Base-by-base conservation (phyloP, 35 echinoderm and acorn worm genomes). In the Heliocidaris tuberculata region DNA sequence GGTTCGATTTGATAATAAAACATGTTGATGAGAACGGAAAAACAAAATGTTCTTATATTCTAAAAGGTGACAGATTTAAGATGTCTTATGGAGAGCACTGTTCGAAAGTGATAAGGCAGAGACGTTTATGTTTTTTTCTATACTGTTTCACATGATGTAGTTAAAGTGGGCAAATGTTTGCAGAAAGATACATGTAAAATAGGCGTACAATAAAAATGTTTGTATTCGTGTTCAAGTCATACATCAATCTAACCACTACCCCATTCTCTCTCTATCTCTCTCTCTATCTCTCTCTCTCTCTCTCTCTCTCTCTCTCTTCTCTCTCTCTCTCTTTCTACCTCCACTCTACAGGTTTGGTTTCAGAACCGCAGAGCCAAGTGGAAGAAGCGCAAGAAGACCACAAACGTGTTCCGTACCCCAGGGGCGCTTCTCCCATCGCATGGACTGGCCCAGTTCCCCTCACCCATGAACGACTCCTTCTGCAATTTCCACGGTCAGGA, bases 311-410 rank as follows among this genome's bases (percentile, higher is more conserved):
- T 27, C 60, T 27, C 60, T 27, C 60, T 27, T 21, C 15, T 56
- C 52, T 56, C 15, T 10, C 15, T 56, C 65, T n/a, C 61, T n/a
- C 61, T 13, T 17, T n/a, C 24, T n/a, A 13, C 27, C 27, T n/a
- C 65, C 87, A 13, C 24, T 2, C 19, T 90, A 10, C 93, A 99
- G 98, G 98, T 99, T 35, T 99, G 98, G 98, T 99, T 99, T 95
- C 98, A 99, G 94, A 99, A 99, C 92, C 97, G 98, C 61, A 97
- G 98, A 94, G 98, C 98, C 24, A 99, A 99, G 92, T 99, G 98
- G 98, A 99, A 99, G 97, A 99, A 99, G 94, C 96, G 98, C 86
- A 99, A 99, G 98, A 99, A 99, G 98, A 96, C 97, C 31, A 99
- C 98, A 47, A 99, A 99, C 95, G 98, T 99, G 54, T 99, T 99